Evolutionary conservation across 2,888 invertebrate genomes (phyloP).

Genomic region (Pharmacophagus antenor): DNA sequence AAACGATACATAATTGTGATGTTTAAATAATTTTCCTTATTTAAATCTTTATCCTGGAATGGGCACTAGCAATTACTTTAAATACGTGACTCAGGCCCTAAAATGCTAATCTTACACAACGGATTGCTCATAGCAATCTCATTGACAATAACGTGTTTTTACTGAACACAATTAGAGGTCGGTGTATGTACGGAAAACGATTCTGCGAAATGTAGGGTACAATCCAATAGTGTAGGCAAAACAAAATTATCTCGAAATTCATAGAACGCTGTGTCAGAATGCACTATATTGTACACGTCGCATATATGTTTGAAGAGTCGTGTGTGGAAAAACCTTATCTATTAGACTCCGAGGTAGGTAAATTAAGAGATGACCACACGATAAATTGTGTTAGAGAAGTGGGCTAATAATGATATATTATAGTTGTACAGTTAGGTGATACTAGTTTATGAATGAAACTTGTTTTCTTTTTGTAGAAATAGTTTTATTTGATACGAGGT

Average conservation of each 20-base stretch:
- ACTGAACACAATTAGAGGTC: constrained; percentile 63
- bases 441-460: not conserved
- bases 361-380: constrained; percentile 27
- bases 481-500: not conserved
- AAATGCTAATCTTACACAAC: constrained; percentile 59
- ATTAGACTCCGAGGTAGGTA: constrained; percentile 25
- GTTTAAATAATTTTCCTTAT: constrained; percentile 31
- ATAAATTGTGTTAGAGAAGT: constrained; percentile 19
- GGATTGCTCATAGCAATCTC: constrained; percentile 63
- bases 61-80: constrained; percentile 32
- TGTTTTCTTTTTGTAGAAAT: constrained; percentile 7
- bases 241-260: constrained; percentile 41
- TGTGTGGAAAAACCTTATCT: constrained; percentile 26
- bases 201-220: constrained; percentile 46
- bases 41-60: constrained; percentile 24
- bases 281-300: constrained; percentile 35
- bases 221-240: constrained; percentile 36
- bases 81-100: constrained; percentile 54
- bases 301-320: constrained; percentile 27
- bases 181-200: constrained; percentile 38
- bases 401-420: constrained; percentile 23
- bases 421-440: constrained; percentile 15
- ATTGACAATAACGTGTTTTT: constrained; percentile 65
- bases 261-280: constrained; percentile 35
- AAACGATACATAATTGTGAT: constrained; percentile 14